Base-by-base conservation (phyloP, 2,888 invertebrate genomes). In the Cryptus armator region DNA sequence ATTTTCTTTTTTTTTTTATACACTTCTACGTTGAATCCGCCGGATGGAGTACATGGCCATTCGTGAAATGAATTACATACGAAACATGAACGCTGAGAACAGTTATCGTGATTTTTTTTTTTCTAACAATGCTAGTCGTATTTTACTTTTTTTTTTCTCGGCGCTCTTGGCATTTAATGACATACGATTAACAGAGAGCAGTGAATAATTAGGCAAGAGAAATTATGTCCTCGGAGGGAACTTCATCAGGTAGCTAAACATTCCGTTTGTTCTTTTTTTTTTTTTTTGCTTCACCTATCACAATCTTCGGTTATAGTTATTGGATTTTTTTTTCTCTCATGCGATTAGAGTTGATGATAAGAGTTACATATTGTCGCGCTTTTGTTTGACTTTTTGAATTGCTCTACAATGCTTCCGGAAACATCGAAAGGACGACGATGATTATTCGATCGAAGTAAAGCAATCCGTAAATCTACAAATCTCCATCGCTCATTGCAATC, bases 41-140 rank as follows among this genome's bases (percentile, higher is more conserved):
- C 82, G 81, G 85, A 82, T 82, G 85, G 85, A 82, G 71, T 85
- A 85, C 85, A 85, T 81, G 85, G 85, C 84, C 81, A 85, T 82
- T 85, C 82, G 75, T 82, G 70, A 82, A 79, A 85, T 82, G 85
- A 82, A 82, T 82, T 82, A 85, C 71, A 80, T 85, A 75, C 81
- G 85, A 79, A 85, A 81, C 78, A 77, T 76, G 75, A 85, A 85
- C 77, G 81, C 59, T 78, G 72, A 78, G 76, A 84, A 71, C 79
- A 71, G 74, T 85, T 53, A 16, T 72, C 71, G 79, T 82, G 79
- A 75, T 81, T 59, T 56, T 37, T 48, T 46, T 10, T 48, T 48
- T 48, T 29, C 79, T 82, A 79, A 71, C 44, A 44, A 82, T 78
- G 76, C 62, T 82, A 72, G 67, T 85, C 67, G 24, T 46, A 71